Base-by-base conservation (phyloP, 2,113 vertebrate genomes). In the Nycticryphes semicollaris region DNA sequence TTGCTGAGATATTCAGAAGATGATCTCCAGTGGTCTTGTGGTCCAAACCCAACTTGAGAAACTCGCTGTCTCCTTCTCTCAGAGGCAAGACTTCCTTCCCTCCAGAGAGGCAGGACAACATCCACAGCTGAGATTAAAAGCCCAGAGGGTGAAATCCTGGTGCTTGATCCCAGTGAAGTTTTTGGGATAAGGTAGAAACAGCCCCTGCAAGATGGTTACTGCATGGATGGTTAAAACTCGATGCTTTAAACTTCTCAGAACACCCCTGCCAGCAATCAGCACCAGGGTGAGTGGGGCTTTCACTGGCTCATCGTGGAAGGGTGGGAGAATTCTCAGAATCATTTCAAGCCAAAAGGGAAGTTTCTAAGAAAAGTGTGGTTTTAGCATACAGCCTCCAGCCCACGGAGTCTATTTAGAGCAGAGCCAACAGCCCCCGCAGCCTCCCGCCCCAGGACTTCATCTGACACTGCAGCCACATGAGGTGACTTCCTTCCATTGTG, bases 231-330 rank as follows among this genome's bases (percentile, higher is more conserved):
- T 14, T 63, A 48, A 72, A 64, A 41, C 2, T 0, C 7, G 13
- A 5, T 14, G 37, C 31, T 83, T 30, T 21, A 6, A 76, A 24
- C 23, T 53, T 60, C 72, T n/a, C 53, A 39, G 50, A 76, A 12
- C 0, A 6, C 37, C 45, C 21, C 74, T 39, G n/a, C 57, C 30
- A 54, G 53, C 75, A 30, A n/a, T 31, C 39, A n/a, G 47, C 73
- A 5, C 64, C 0, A 0, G 39, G 23, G 27, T 1, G 10, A 43
- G 2, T 0, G 0, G 24, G 48, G 23, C n/a, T 60, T 41, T 18
- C 37, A 2, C 68, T 19, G 35, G 6, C 77, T 89, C 14, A 2
- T 28, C 2, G 2, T 2, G 24, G 24, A n/a, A 66, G 22, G 25
- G 11, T 6, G 28, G 14, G 69, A 43, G 80, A 51, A 63, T 53